Evolutionary conservation across 2,888 invertebrate genomes (phyloP), one percentile per base, ranked within the genome.

Genomic region (Thumatha senex): DNA sequence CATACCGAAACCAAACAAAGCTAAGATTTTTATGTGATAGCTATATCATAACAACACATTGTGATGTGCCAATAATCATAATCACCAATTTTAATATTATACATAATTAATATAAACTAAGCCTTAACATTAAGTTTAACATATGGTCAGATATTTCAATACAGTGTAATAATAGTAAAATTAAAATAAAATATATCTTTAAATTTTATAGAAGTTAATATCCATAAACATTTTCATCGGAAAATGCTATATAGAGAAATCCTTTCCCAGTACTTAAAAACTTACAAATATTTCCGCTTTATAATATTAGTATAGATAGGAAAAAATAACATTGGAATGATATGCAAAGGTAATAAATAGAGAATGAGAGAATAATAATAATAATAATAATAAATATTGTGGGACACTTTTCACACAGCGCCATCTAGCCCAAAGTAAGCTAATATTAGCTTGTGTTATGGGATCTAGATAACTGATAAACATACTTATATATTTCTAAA

Each of bases 171-270:
- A 24, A 24, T 24, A 24, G 55, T 74, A 72, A 65, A 72, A 76
- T 72, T 67, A 62, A 70, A 54, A 51, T 60, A 57, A 63, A 60
- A 58, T 56, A 65, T 60, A 46, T 53, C 54, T 74, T 65, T 67
- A 54, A 52, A 54, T 57, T 66, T 57, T 64, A 64, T 73, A 70
- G 51, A 71, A 66, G 44, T 77, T 80, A 86, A 82, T 82, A 79
- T 78, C 99, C 99, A 89, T 99, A 99, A 45, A 99, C 99, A 92
- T 98, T 99, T 92, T 99, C 99, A 86, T 99, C 99, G 71, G 98
- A 98, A 93, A 99, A 99, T 67, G 99, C 99, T 89, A 99, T 98
- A 92, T 99, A 99, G 72, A 99, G 94, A 93, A 99, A 99, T n/a
- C n/a, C n/a, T n/a, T n/a, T n/a, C n/a, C n/a, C n/a, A n/a, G n/a